These are phyloP conservation scores for Etheostoma nigrum DNA, from an alignment of 2,797 vertebrate species.

Conservation along the genomic window DNA sequence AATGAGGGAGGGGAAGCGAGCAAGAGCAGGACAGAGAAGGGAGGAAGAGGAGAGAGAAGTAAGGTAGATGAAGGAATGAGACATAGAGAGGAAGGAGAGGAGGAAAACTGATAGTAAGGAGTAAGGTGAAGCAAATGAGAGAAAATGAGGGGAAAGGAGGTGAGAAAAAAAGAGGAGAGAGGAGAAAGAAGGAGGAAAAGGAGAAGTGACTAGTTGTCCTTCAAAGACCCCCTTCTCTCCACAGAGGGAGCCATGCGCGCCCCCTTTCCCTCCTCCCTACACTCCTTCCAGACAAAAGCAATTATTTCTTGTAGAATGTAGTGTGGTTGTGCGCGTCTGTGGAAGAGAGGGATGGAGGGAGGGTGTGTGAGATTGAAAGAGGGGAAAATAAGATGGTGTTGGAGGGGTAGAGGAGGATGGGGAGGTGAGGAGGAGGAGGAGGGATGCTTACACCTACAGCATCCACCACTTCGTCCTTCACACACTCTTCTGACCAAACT, in stretches of 20 bases:
- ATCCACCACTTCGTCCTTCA: conserved; percentile 74
- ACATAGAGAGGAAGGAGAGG: background rate
- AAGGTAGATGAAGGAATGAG: conserved; percentile 27
- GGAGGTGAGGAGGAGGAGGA: conserved; percentile 53
- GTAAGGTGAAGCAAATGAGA: conserved; percentile 21
- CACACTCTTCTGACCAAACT: conserved; percentile 68
- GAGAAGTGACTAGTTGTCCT: conserved; percentile 87
- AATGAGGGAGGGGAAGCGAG: conserved; percentile 56
- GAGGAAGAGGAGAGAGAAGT: conserved; percentile 5
- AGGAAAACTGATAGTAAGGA: conserved; percentile 8
- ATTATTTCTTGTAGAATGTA: conserved; percentile 95
- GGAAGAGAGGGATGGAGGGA: conserved; percentile 84
- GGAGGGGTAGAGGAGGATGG: conserved; percentile 71
- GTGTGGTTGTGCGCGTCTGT: conserved; percentile 87
- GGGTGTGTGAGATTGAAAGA: conserved; percentile 84
- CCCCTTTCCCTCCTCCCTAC: conserved; percentile 85
- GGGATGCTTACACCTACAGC: conserved; percentile 79
- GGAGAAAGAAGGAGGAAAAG: conserved; percentile 56
- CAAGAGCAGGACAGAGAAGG: conserved; percentile 23
- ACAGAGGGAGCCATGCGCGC: conserved; percentile 82
- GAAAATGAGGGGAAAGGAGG: conserved; percentile 27
- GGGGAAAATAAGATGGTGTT: conserved; percentile 84
- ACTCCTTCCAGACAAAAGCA: conserved; percentile 97
- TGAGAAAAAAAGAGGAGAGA: conserved; percentile 41
- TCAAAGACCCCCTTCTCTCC: conserved; percentile 86